Base-by-base conservation (phyloP, 2,113 vertebrate genomes). In the Conger conger region DNA sequence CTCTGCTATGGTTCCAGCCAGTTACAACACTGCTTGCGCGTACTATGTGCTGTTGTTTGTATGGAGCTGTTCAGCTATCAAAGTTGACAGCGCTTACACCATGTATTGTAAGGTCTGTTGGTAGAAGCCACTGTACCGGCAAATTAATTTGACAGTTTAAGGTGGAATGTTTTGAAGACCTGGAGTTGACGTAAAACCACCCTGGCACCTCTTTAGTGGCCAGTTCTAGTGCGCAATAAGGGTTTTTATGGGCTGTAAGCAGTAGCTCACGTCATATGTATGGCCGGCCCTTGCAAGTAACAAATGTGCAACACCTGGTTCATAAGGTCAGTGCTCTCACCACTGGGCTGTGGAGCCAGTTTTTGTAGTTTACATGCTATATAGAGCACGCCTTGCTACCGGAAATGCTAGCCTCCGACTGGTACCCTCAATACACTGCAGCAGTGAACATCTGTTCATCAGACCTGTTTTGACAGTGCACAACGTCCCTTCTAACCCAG, bases 321-420 rank as follows among this genome's bases (percentile, higher is more conserved):
- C 54, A 84, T 45, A 79, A 84, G 83, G 35, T 53, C 83, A 80
- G 83, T 79, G 83, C 42, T 84, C 77, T 84, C 79, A 84, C 83
- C 83, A 76, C 50, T 78, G 76, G 57, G 83, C 83, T 84, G 79
- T 79, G 76, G 76, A 84, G 83, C 73, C 83, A 37, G 35, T n/a
- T 42, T 6, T 42, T 42, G 7, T 13, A 50, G 45, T 50, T 50
- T 15, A 1, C 45, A 50, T 13, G 8, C 45, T 50, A 50, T 50
- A 13, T 13, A 50, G 45, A 50, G 45, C 7, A 50, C 45, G 15
- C 45, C 45, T 50, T 50, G 45, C 45, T 50, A 7, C 45, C 0
- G 45, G 3, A 1, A 8, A 50, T 7, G 6, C 45, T 13, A 50
- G 45, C 11, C 45, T 13, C 11, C 15, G 11, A 50, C 45, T 50